These are phyloP conservation scores for Novumbra hubbsi DNA, from an alignment of 2,797 vertebrate genomes.

Conservation along the genomic window DNA sequence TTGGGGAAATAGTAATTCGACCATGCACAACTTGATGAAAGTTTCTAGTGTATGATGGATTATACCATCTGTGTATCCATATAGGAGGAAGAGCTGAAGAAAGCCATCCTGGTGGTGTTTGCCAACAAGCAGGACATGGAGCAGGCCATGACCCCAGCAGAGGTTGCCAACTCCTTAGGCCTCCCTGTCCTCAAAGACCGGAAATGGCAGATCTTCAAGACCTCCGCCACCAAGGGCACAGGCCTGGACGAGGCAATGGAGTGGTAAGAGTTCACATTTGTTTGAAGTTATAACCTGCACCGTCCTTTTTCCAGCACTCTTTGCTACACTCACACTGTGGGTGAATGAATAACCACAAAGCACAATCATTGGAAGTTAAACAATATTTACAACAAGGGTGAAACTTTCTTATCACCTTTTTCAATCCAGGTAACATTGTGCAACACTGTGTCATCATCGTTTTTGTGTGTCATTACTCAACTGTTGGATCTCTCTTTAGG, in stretches of 20 bases:
- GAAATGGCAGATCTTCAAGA: conserved; percentile 99
- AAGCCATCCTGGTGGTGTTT: conserved; percentile 97
- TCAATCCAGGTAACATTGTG: conserved; percentile 3
- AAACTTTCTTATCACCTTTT: background rate
- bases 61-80: background rate
- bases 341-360: background rate
- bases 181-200: conserved; percentile 93
- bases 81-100: conserved; percentile 97
- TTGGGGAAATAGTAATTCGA: background rate
- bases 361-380: background rate
- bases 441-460: conserved; percentile 9
- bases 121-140: conserved; percentile 99
- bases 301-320: background rate
- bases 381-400: background rate
- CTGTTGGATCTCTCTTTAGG: conserved; percentile 62
- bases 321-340: background rate
- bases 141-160: conserved; percentile 95
- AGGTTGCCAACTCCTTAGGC: conserved; percentile 93
- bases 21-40: background rate
- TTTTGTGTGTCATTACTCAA: conserved; percentile 17
- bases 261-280: conserved; percentile 74
- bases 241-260: conserved; percentile 98
- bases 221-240: conserved; percentile 93
- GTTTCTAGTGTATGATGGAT: background rate
- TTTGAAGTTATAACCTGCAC: background rate